Percentiles rank a stretch among this genome's conserved stretches.
Conservation (phyloP, 2,113 vertebrate genomes). For the Urocolius indicus region DNA sequence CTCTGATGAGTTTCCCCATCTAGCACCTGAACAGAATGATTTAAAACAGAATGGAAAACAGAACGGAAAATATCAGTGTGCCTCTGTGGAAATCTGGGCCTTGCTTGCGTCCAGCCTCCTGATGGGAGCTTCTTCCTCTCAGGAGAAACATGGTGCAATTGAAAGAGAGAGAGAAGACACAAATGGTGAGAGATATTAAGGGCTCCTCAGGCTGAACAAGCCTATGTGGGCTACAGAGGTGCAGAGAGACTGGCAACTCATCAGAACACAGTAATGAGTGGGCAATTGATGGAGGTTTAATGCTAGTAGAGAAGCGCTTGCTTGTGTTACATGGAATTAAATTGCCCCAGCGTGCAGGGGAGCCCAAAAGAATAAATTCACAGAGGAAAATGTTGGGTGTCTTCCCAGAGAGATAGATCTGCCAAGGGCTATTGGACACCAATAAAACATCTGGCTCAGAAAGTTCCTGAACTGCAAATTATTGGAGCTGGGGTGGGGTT, state of each 20-base stretch:
- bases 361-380: background rate
- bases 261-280: background rate
- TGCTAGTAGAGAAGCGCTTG: background rate
- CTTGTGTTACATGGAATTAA: background rate
- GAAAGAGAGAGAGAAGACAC: background rate
- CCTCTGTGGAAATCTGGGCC: background rate
- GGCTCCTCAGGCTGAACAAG: background rate
- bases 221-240: rapidly evolving
- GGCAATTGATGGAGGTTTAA: background rate
- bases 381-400: background rate
- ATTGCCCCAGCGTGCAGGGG: background rate
- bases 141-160: background rate
- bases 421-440: background rate
- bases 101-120: background rate
- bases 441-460: background rate
- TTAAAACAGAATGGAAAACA: background rate
- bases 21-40: background rate
- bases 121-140: background rate
- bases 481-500: background rate
- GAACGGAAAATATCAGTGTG: background rate
- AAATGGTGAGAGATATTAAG: background rate
- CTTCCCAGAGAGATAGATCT: background rate
- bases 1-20: background rate
- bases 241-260: background rate
- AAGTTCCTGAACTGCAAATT: background rate